Base-by-base conservation (phyloP, 2,888 invertebrate genomes). In the Philonicus albiceps region DNA sequence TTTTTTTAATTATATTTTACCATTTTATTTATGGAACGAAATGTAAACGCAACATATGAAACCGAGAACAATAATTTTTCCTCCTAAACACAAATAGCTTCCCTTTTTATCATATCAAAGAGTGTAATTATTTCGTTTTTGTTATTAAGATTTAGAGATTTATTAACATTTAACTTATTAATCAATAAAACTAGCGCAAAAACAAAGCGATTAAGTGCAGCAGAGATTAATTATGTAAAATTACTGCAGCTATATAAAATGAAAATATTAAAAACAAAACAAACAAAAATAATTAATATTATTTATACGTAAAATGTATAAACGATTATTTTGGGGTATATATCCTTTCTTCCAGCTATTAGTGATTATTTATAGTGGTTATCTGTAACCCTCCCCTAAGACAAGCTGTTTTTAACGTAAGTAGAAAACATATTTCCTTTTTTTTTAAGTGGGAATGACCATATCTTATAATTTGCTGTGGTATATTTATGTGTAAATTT, bases 11-110 rank as follows among this genome's bases (percentile, higher is more conserved):
- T 64, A 8, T 64, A 53, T 0, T 27, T 64, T 64, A 27, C 2
- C 64, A n/a, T 64, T 22, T 64, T 64, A 80, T 76, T 37, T 40
- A 76, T 40, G 34, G 40, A 27, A 81, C 30, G 53, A 55, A 81
- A n/a, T 40, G 53, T 31, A 53, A 55, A 81, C 22, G 43, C 72
- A 83, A 81, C 49, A 53, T 49, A 83, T 83, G 83, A 83, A 83
- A 83, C 83, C 72, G 83, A 83, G 83, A 83, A 83, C 83, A 83
- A 83, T 83, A 83, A 83, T 83, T 80, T 80, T 80, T 49, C 53
- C 27, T 74, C 74, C 37, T 34, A 80, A 80, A 5, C 43, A 49
- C 30, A 53, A 76, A 22, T 80, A 80, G 80, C 53, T 80, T 80
- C 53, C 53, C 80, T 83, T 64, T n/a, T 64, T 40, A 5, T 55